These are phyloP conservation scores for Enteromius mattozi DNA, from an alignment of 2,797 vertebrate species.

Conservation along the genomic window DNA sequence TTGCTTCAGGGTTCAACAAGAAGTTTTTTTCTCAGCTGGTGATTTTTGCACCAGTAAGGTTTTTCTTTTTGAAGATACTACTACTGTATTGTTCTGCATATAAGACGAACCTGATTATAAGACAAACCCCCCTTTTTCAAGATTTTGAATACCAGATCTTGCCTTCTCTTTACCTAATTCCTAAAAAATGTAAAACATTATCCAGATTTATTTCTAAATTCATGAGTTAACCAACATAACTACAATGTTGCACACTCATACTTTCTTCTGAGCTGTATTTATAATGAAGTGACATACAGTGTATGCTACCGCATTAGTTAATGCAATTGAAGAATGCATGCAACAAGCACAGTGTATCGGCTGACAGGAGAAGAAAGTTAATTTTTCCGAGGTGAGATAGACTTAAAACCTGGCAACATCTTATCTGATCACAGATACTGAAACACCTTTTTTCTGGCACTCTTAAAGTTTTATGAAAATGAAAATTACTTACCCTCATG, in stretches of 20 bases:
- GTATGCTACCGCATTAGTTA: neutral
- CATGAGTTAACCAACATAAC: neutral
- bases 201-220: neutral
- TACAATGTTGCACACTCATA: neutral
- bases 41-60: neutral
- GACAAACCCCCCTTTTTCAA: neutral
- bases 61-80: neutral
- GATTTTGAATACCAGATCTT: neutral
- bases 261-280: neutral
- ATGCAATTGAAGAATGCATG: neutral
- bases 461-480: too few relatives aligned
- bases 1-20: neutral
- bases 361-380: neutral
- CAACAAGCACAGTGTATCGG: neutral
- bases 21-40: neutral
- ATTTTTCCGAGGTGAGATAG: neutral
- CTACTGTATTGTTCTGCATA: neutral
- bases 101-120: neutral
- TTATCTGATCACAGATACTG: too few relatives aligned
- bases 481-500: too few relatives aligned
- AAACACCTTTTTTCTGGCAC: too few relatives aligned
- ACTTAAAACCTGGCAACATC: too few relatives aligned
- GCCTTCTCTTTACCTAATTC: neutral
- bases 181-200: too few relatives aligned
- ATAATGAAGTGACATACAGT: neutral